Base-by-base conservation (phyloP, 2,113 vertebrate genomes). In the Tamias sibiricus region DNA sequence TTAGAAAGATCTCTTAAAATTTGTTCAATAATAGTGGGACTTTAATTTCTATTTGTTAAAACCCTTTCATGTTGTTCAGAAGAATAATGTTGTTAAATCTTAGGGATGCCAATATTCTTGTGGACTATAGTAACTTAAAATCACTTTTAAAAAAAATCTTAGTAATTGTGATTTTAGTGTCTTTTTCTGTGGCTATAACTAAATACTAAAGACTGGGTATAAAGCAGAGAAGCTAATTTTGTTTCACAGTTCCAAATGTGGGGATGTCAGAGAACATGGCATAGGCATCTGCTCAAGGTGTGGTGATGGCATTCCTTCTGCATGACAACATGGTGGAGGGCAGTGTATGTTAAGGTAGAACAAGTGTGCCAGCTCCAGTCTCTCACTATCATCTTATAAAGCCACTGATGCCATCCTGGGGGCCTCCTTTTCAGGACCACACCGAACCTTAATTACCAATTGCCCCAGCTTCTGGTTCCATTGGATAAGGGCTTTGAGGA, bases 391-490 rank as follows among this genome's bases (percentile, higher is more conserved):
- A 6, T 42, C 40, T 59, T 19, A 17, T 16, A 28, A 52, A 77
- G 62, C 22, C 20, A 10, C 14, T 19, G 28, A 10, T 30, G 3
- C 30, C 17, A 6, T 37, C 40, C 19, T 1, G 17, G 22, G 17
- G 14, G 4, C 4, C 24, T 52, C 10, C 37, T 2, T 0, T 49
- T 19, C 13, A 10, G 10, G 8, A 8, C 57, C 35, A n/a, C 32
- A 17, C 12, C 24, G 52, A 37, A 68, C 37, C 17, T 2, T 59
- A 26, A 79, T 59, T 30, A 19, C 49, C 26, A 22, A 44, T n/a
- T 20, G 30, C 32, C 32, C 32, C 12, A 40, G 32, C 30, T 47
- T 2, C 11, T 37, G 28, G 0, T 10, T 5, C 6, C 11, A 49
- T 22, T 59, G 30, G 22, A 7, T 10, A 62, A 37, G 1, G 28